Base-by-base conservation (phyloP, 2,888 invertebrate species). In the Chymomyza procnemis region DNA sequence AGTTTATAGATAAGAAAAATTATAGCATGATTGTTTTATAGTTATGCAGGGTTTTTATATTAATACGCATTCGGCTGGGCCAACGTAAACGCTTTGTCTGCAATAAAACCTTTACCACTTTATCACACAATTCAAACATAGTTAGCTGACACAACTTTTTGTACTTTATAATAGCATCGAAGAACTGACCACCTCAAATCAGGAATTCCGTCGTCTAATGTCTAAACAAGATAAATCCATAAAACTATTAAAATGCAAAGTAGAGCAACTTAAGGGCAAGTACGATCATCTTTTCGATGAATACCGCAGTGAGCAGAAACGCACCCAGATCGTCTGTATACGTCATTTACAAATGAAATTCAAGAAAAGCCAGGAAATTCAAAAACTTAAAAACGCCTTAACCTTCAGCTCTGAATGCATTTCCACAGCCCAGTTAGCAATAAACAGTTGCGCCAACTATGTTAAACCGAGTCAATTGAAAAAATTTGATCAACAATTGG, bases 281-380 rank as follows among this genome's bases (percentile, higher is more conserved):
- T 84, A 87, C 59, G 88, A 90, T 66, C 60, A 85, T 52, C 68
- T 90, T 4, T 73, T 83, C 26, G 77, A 78, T 64, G 85, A 89
- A 48, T 88, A 84, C 67, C 83, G 80, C 19, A 72, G 60, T n/a
- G 78, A 78, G 30, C 89, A 88, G 55, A 75, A 76, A 19, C 83
- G 84, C 6, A 73, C 88, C 21, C 86, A 89, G 55, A 64, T 75
- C 14, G 64, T 90, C 2, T 88, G 88, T 50, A 73, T 75, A 14
- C 88, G 85, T 30, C 90, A 85, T 75, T 59, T 88, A 41, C 78
- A 82, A 26, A 71, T 87, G 66, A 88, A 87, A 58, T 72, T 87
- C 21, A 88, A 82, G 50, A 89, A 89, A 70, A 85, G 88, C 55
- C 81, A 88, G 61, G 83, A 90, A 75, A 86, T 89, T 16, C 61